These are phyloP conservation scores for Discoglossus pictus DNA, from an alignment of 2,797 vertebrate genomes.

Conservation along the genomic window DNA sequence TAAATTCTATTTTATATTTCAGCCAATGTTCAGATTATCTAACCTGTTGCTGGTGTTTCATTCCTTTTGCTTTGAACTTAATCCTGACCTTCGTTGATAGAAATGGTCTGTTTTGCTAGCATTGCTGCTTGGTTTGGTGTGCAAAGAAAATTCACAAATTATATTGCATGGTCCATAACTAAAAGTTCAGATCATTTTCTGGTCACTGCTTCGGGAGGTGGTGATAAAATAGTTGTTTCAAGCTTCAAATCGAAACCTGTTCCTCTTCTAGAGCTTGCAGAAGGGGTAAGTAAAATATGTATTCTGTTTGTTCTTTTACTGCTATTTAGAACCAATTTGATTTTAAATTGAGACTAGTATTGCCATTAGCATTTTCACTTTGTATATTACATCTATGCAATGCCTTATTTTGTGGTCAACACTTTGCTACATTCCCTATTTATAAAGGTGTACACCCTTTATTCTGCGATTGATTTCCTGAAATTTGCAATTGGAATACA, in stretches of 20 bases:
- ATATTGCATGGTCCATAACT: conserved; percentile 63
- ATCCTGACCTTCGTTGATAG: conserved; percentile 36
- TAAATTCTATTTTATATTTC: conserved; percentile 49
- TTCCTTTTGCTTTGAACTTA: conserved; percentile 41
- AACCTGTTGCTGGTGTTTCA: conserved; percentile 23
- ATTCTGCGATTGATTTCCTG: too few relatives aligned
- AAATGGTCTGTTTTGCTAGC: conserved; percentile 23
- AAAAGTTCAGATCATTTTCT: conserved; percentile 85
- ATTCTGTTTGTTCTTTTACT: background rate
- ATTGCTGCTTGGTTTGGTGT: conserved; percentile 37
- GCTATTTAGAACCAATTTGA: too few relatives aligned
- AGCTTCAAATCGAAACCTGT: conserved; percentile 86
- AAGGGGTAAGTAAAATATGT: conserved; percentile 82
- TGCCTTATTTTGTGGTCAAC: too few relatives aligned
- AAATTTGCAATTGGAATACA: too few relatives aligned
- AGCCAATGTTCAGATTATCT: conserved; percentile 20
- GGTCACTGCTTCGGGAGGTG: conserved; percentile 86
- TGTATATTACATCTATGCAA: too few relatives aligned
- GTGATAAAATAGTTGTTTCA: conserved; percentile 93
- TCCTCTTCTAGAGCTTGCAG: conserved; percentile 85
- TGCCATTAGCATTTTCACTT: too few relatives aligned
- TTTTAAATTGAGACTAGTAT: too few relatives aligned
- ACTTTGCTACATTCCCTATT: too few relatives aligned
- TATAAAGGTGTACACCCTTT: too few relatives aligned
- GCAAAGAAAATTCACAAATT: conserved; percentile 38